These are phyloP conservation scores for Tenthredo mesomela DNA, from an alignment of 2,888 invertebrate species.

Conservation along the genomic window DNA sequence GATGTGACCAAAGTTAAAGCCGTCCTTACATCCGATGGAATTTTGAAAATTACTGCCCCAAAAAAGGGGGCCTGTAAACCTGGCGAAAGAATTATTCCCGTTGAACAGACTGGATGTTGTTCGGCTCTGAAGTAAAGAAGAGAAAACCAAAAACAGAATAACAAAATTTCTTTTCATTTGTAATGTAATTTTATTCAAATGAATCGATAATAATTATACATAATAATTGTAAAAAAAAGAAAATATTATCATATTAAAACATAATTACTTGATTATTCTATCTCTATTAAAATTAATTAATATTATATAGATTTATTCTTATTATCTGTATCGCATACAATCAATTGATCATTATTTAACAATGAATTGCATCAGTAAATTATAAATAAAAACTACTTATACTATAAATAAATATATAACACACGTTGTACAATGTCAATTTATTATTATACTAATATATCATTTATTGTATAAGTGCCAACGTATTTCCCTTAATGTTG, in stretches of 20 bases:
- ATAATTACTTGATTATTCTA: background rate
- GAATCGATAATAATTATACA: background rate
- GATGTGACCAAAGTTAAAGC: conserved; percentile 70
- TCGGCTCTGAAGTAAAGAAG: background rate
- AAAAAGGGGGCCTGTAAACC: conserved; percentile 52
- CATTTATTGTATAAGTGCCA: background rate
- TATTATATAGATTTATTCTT: background rate
- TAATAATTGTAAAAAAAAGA: background rate
- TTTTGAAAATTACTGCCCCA: conserved; percentile 73
- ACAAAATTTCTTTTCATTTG: background rate
- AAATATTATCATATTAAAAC: background rate
- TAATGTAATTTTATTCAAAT: background rate
- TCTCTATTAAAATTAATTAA: background rate
- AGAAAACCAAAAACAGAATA: no score
- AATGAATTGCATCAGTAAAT: conserved; percentile 3
- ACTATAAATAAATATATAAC: background rate
- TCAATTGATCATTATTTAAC: background rate
- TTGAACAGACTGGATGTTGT: background rate
- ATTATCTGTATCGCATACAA: background rate
- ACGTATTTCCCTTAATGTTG: background rate
- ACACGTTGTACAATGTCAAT: background rate
- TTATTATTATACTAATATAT: background rate
- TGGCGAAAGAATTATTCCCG: conserved; percentile 44
- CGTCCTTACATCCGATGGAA: conserved; percentile 71
- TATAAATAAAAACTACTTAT: background rate